Percentiles rank a stretch among this genome's conserved stretches.
phyloP scores from a whole-genome alignment of 2,888 invertebrate genomes.

The Trichacis sp. region DNA sequence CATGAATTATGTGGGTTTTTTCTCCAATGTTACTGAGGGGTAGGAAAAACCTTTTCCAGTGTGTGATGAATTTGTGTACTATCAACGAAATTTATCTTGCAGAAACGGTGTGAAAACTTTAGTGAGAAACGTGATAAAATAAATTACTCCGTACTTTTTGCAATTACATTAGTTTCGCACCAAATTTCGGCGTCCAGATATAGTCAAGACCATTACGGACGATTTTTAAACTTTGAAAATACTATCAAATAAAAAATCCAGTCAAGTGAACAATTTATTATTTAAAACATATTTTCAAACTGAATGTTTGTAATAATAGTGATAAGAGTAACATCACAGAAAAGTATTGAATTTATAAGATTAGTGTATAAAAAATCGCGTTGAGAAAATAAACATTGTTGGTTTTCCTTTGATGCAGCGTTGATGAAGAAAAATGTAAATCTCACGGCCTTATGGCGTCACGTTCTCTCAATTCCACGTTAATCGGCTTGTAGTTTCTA shows the following conservation, averaged over 20 bases:
- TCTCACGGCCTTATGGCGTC: conserved; percentile 29
- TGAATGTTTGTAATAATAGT: too few species aligned
- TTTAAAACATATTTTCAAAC: too few species aligned
- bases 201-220: too few species aligned
- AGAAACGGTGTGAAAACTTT: neutral
- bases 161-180: neutral
- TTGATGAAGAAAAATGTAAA: conserved; percentile 33
- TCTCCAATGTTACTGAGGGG: neutral
- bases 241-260: too few species aligned
- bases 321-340: too few species aligned
- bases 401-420: conserved; percentile 29
- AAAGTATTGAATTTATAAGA: too few species aligned
- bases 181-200: too few species aligned
- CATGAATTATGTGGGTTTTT: conserved; percentile 21
- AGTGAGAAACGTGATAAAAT: too few species aligned
- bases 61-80: conserved; percentile 2
- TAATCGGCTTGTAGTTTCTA: conserved; percentile 36
- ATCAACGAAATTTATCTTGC: neutral
- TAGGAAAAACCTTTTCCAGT: neutral
- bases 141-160: too few species aligned
- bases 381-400: conserved; percentile 26
- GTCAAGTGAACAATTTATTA: too few species aligned
- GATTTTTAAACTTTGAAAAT: too few species aligned
- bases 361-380: conserved; percentile 28
- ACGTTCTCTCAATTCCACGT: conserved; percentile 39